These are phyloP conservation scores for Platalea minor DNA, from an alignment of 2,797 vertebrate species.

Conservation along the genomic window DNA sequence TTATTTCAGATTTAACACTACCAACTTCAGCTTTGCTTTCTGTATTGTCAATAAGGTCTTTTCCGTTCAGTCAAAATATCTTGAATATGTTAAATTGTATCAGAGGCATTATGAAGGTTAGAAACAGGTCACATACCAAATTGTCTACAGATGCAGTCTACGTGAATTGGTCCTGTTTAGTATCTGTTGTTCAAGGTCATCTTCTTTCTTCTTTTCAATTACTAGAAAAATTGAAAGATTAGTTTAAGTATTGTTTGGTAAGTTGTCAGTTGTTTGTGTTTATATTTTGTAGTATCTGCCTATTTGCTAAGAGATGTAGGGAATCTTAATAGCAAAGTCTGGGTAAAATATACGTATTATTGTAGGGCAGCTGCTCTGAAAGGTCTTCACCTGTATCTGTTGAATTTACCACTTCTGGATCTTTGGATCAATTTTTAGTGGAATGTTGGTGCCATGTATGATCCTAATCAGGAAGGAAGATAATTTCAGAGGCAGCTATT, in stretches of 20 bases:
- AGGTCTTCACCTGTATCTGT: neutral
- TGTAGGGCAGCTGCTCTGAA: neutral
- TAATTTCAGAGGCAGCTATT: neutral
- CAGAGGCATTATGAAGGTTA: neutral
- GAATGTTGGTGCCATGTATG: neutral
- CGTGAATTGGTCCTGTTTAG: neutral
- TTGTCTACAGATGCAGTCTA: neutral
- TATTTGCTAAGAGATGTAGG: neutral
- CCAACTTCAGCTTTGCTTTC: neutral
- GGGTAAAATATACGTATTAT: neutral
- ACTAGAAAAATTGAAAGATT: neutral
- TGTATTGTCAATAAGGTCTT: neutral
- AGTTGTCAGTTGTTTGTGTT: neutral
- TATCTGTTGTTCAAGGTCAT: neutral
- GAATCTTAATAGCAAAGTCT: neutral
- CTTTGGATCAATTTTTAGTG: neutral
- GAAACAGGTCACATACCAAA: neutral
- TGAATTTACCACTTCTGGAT: neutral
- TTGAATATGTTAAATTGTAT: neutral
- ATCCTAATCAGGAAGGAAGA: neutral
- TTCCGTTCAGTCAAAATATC: neutral
- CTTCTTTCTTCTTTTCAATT: neutral
- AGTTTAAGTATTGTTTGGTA: neutral
- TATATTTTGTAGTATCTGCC: neutral
- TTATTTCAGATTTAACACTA: neutral